Percentiles rank a stretch among this genome's conserved stretches.
phyloP scores from a whole-genome alignment of 64 coral and sea anemone genomes.

The Porites lutea region DNA sequence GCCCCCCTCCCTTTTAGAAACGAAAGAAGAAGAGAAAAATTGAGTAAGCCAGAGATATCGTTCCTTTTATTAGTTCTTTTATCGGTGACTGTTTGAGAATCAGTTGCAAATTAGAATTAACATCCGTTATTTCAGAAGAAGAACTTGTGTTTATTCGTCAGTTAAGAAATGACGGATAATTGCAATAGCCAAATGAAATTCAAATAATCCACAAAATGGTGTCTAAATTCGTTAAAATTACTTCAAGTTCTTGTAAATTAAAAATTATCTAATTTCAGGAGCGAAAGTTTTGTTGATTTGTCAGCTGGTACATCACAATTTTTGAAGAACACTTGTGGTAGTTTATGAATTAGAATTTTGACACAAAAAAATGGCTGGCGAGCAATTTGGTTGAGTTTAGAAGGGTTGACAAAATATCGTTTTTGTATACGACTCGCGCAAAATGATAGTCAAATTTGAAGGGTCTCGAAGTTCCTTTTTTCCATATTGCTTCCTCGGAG shows the following conservation, averaged over 20 bases:
- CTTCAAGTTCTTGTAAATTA: neutral
- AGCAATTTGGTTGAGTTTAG: neutral
- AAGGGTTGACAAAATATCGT: too few species aligned
- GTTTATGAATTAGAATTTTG: neutral
- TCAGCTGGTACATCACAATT: neutral
- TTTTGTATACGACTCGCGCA: too few species aligned
- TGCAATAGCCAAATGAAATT: constrained; percentile 11
- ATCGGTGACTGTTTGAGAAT: neutral
- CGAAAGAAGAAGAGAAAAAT: neutral
- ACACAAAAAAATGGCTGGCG: neutral
- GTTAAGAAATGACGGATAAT: constrained; percentile 5
- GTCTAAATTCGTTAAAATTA: constrained; percentile 1
- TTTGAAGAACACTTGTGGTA: neutral
- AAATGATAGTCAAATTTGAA: too few species aligned
- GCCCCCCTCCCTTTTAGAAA: too few species aligned
- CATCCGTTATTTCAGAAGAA: neutral
- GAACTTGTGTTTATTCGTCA: constrained; percentile 19
- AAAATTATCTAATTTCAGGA: constrained; percentile 13
- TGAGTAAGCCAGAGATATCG: neutral
- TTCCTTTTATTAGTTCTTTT: neutral
- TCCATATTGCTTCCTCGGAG: too few species aligned
- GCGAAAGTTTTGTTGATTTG: constrained; percentile 3
- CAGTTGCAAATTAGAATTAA: neutral
- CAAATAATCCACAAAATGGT: constrained; percentile 10
- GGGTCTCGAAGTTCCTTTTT: too few species aligned